Base-by-base conservation (phyloP, 2,888 invertebrate genomes). In the Tinea semifulvella region DNA sequence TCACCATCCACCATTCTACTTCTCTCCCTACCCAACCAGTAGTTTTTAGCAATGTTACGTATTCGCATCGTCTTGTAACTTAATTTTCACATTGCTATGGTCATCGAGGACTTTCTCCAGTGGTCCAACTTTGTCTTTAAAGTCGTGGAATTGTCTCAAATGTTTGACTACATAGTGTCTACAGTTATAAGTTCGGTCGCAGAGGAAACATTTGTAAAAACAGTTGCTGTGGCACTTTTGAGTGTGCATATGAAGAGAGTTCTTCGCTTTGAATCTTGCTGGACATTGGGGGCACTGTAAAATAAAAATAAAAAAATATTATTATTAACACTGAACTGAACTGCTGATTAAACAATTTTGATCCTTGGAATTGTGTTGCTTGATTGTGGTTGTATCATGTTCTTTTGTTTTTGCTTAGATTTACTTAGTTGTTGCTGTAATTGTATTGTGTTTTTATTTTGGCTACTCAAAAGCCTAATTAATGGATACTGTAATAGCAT, bases 221-320 rank as follows among this genome's bases (percentile, higher is more conserved):
- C 58, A 25, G 52, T 42, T 1, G 44, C 61, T 60, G 55, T 73
- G 73, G 22, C 64, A 61, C 8, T 49, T 48, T 4, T 48, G 46
- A 13, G 57, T 61, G 60, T 74, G 73, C 58, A 59, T 61, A 46
- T 65, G 66, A 0, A 74, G 48, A 0, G 59, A 57, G 54, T 69
- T 68, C 55, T 57, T 60, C 0, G 63, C 56, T 27, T 70, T 71
- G 53, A 72, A 74, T 2, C 53, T 48, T 0, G 70, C 62, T 0
- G 67, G 61, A 35, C 73, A 74, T 3, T 53, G 53, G 39, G 58
- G 55, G 45, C 73, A 74, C 72, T 73, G 63, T 22, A 0, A 46
- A 49, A 17, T 13, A 28, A 44, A 18, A 40, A 39, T 11, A 43
- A 17, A 14, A 13, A 36, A n/a, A n/a, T n/a, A n/a, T n/a, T n/a